These are phyloP conservation scores for Chloroceryle aenea DNA, from an alignment of 2,113 vertebrate species.

Conservation along the genomic window DNA sequence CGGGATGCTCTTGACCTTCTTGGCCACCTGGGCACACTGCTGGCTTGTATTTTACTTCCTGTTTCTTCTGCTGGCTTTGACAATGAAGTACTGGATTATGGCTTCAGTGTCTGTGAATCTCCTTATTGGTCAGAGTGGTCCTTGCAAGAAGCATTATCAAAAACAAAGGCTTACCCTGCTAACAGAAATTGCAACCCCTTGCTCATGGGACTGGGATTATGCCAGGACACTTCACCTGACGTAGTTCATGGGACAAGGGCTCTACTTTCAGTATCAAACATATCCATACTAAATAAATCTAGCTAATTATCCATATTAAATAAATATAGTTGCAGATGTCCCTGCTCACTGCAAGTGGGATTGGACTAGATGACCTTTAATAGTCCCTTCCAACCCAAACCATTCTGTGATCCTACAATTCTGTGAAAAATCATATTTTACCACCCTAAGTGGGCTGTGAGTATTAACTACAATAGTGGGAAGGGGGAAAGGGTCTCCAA, in stretches of 20 bases:
- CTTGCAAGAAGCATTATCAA: not conserved
- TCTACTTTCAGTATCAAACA: not conserved
- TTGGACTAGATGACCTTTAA: not conserved
- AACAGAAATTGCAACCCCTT: not conserved
- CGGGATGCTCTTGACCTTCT: no score
- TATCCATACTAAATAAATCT: not conserved
- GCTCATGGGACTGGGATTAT: not conserved
- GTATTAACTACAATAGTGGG: no score
- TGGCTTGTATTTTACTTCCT: not conserved
- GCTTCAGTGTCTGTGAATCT: not conserved
- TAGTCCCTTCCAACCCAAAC: not conserved
- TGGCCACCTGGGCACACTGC: no score
- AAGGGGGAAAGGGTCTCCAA: not conserved
- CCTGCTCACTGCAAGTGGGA: not conserved
- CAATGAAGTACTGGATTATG: rapidly evolving
- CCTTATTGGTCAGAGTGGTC: not conserved
- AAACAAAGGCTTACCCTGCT: not conserved
- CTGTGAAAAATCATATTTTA: not conserved
- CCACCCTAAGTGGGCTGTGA: not conserved
- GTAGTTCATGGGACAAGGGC: not conserved
- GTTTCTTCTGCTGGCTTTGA: not conserved
- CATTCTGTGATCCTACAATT: not conserved
- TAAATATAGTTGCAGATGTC: not conserved
- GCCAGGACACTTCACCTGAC: not conserved
- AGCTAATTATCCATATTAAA: not conserved